Evolutionary conservation across 2,888 invertebrate species (phyloP).

Genomic region (Lissocephala sabroskyi): DNA sequence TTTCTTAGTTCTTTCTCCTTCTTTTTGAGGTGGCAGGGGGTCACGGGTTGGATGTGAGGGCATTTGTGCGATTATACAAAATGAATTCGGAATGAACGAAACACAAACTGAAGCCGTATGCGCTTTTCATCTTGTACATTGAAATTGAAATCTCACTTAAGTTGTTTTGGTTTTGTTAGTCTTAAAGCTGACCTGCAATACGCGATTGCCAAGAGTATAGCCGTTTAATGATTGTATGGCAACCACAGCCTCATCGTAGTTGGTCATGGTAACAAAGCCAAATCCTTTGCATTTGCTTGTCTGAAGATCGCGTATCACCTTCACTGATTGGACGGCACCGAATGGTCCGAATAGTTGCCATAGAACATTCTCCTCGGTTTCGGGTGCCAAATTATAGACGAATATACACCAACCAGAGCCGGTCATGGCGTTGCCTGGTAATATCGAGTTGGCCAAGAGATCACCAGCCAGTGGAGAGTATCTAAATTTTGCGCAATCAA

Average conservation of each 20-base stretch:
- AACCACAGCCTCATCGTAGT: slow-evolving; percentile 96
- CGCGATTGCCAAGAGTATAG: slow-evolving; percentile 94
- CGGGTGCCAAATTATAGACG: slow-evolving; percentile 95
- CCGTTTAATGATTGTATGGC: slow-evolving; percentile 98
- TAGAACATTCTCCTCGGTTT: slow-evolving; percentile 95
- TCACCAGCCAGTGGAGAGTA: slow-evolving; percentile 88
- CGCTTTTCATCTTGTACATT: background rate
- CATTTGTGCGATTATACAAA: too few relatives aligned
- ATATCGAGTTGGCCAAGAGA: slow-evolving; percentile 82
- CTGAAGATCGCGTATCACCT: slow-evolving; percentile 95
- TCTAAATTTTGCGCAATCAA: slow-evolving; percentile 67
- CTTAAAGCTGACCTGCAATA: slow-evolving; percentile 98
- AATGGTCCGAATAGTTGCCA: slow-evolving; percentile 98
- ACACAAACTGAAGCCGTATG: background rate
- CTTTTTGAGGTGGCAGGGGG: too few relatives aligned
- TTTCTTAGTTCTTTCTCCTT: background rate
- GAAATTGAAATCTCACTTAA: slow-evolving; percentile 49
- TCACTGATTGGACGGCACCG: slow-evolving; percentile 97
- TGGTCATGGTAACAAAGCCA: slow-evolving; percentile 98
- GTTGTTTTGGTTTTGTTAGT: slow-evolving; percentile 86
- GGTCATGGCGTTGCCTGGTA: slow-evolving; percentile 88
- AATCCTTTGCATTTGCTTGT: slow-evolving; percentile 99
- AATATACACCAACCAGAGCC: slow-evolving; percentile 88
- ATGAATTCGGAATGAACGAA: background rate
- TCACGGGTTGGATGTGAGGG: too few relatives aligned